Percentiles rank a stretch among this genome's conserved stretches.
phyloP scores from a whole-genome alignment of 2,797 vertebrate species.

The Chiloscyllium punctatum region DNA sequence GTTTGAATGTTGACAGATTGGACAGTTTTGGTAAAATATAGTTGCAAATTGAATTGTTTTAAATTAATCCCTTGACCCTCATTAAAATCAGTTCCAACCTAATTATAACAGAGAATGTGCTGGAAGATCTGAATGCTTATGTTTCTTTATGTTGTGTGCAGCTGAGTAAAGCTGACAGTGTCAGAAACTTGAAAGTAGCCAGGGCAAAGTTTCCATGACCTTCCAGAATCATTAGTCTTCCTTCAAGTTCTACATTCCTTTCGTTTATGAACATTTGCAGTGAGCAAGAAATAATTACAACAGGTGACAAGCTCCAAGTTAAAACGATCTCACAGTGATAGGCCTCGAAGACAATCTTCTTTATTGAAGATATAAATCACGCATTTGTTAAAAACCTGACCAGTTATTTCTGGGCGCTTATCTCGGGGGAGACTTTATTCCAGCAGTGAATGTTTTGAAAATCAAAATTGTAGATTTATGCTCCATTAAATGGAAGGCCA shows the following conservation, averaged over 20 bases:
- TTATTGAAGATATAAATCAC: not conserved
- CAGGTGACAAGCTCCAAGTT: not conserved
- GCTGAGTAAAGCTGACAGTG: not conserved
- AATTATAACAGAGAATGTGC: not conserved
- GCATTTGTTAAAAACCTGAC: not conserved
- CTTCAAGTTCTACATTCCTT: not conserved
- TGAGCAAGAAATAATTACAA: conserved; percentile 2
- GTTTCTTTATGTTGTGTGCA: not conserved
- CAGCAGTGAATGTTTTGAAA: not conserved
- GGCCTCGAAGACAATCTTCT: not conserved
- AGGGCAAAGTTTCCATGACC: not conserved
- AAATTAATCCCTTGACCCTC: not conserved
- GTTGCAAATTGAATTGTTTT: not conserved
- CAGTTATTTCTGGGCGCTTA: not conserved
- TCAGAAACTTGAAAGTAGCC: not conserved
- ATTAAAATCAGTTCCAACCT: conserved; percentile 19
- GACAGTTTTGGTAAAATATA: not conserved
- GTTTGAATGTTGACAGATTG: not conserved
- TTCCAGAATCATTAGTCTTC: not conserved
- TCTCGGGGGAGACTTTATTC: not conserved
- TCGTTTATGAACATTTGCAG: not conserved
- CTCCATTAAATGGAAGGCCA: not conserved
- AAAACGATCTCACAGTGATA: not conserved
- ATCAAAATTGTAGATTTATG: not conserved
- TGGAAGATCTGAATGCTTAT: not conserved